Evolutionary conservation across 2,888 invertebrate genomes (phyloP).

Genomic region (Eristalis pertinax): DNA sequence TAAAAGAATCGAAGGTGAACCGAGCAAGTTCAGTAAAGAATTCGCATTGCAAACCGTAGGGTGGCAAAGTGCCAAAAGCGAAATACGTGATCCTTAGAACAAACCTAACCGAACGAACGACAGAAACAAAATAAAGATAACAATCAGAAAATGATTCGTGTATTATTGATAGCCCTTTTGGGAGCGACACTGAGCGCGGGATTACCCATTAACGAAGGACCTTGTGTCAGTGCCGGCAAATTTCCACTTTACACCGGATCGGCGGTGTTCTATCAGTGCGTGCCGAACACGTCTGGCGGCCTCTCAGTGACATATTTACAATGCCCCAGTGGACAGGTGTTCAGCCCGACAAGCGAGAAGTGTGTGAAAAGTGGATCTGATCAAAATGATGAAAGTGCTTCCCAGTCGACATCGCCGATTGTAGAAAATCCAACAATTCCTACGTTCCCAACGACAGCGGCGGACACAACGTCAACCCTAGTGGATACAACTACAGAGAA

Average conservation of each 20-base stretch:
- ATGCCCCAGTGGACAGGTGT: conserved; percentile 32
- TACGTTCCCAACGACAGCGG: background rate
- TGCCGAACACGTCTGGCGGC: conserved; percentile 12
- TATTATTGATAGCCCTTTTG: conserved; percentile 40
- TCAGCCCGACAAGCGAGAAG: background rate
- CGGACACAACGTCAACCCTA: background rate
- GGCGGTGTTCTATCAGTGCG: conserved; percentile 38
- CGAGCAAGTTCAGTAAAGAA: conserved; percentile 27
- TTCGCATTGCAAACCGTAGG: conserved; percentile 20
- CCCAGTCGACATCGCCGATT: conserved; percentile 30
- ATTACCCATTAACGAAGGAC: conserved; percentile 14
- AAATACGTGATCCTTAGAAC: background rate
- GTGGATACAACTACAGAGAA: background rate
- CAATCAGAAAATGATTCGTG: conserved; percentile 30
- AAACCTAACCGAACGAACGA: conserved; percentile 33
- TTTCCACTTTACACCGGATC: conserved; percentile 45
- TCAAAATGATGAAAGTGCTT: conserved; percentile 31
- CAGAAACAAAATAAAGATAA: background rate
- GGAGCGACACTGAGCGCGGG: conserved; percentile 6
- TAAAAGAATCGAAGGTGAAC: conserved; percentile 44
- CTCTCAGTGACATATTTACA: conserved; percentile 44
- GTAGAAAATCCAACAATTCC: conserved; percentile 52
- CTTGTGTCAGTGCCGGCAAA: conserved; percentile 27
- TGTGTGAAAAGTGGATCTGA: conserved; percentile 14
- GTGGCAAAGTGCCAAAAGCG: background rate